Evolutionary conservation across 2,113 vertebrate species (phyloP).

Genomic region (Pachyramphus minor): DNA sequence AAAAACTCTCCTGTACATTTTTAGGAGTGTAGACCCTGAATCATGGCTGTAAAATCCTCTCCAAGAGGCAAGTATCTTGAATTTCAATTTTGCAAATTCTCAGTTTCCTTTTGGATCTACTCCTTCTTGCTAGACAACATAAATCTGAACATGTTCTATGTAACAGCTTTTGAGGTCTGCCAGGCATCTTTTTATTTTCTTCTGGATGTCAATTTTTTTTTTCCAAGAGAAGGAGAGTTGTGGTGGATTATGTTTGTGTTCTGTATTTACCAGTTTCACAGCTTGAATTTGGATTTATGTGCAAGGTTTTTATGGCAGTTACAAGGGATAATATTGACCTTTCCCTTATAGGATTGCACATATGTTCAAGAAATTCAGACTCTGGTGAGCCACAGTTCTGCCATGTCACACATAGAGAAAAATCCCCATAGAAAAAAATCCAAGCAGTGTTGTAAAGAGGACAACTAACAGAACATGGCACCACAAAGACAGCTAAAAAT

Average conservation of each 20-base stretch:
- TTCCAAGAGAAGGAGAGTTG: background rate
- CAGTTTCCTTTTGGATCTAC: background rate
- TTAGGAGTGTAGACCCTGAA: background rate
- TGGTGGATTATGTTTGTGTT: background rate
- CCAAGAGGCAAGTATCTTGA: background rate
- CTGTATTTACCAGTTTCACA: background rate
- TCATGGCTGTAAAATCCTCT: background rate
- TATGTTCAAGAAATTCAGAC: background rate
- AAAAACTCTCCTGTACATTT: background rate
- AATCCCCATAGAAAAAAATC: background rate
- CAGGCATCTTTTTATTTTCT: background rate
- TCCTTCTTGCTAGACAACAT: background rate
- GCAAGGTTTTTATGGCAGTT: background rate
- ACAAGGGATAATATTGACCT: background rate
- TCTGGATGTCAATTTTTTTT: background rate
- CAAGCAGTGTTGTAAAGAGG: background rate
- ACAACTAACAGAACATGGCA: background rate
- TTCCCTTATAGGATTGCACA: background rate
- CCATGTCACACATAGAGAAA: background rate
- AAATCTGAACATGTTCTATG: background rate
- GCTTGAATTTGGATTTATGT: background rate
- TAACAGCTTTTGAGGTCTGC: background rate
- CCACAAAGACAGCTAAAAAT: background rate
- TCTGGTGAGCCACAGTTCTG: background rate
- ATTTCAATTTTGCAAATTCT: background rate